phyloP scores from a whole-genome alignment of 2,797 vertebrate genomes.

The Liasis olivaceus region DNA sequence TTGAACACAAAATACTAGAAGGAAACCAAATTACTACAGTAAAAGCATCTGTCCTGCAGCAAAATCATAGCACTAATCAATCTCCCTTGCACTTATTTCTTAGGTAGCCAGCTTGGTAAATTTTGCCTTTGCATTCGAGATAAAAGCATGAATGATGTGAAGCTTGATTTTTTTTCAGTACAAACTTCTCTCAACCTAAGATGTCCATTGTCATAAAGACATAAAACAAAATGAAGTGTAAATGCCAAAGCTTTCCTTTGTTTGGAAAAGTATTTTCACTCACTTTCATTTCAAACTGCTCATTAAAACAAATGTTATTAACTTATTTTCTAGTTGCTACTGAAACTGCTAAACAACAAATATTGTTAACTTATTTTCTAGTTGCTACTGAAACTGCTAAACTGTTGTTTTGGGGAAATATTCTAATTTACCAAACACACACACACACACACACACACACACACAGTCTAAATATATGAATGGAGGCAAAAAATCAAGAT shows the following conservation, averaged over 20 bases:
- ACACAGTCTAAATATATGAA: conserved; percentile 9
- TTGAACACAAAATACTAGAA: conserved; percentile 28
- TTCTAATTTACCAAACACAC: neutral
- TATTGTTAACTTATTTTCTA: neutral
- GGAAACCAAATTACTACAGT: conserved; percentile 24
- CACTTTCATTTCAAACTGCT: neutral
- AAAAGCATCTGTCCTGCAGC: conserved; percentile 27
- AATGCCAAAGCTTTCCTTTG: neutral
- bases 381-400: neutral
- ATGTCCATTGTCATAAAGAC: neutral
- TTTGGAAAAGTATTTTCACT: neutral
- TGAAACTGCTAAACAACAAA: neutral
- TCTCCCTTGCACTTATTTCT: neutral
- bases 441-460: neutral
- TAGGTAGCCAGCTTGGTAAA: conserved; percentile 1
- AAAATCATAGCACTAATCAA: conserved; percentile 1
- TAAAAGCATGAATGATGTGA: neutral
- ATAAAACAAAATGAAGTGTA: neutral
- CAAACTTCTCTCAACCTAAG: neutral
- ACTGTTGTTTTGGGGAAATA: neutral
- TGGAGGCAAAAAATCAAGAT: neutral
- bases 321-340: neutral
- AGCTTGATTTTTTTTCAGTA: neutral
- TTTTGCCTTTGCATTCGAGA: neutral
- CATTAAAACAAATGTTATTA: neutral